phyloP scores from a whole-genome alignment of 2,888 invertebrate genomes.

The Anagyrus pseudococci region DNA sequence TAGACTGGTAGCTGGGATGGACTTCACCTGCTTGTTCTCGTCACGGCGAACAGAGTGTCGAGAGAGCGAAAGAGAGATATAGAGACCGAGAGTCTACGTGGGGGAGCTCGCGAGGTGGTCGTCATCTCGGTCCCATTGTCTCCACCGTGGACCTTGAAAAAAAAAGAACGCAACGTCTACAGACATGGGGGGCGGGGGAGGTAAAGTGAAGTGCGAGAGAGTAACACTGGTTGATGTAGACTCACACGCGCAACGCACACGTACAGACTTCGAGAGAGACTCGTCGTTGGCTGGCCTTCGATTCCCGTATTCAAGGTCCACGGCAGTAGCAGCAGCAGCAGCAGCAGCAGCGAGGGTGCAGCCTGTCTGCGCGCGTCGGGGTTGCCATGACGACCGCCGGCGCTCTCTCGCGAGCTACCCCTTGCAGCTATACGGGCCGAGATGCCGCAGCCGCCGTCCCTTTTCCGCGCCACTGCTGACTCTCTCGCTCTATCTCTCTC shows the following conservation, averaged over 20 bases:
- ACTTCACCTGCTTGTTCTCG: too few relatives aligned
- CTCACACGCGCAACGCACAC: neutral
- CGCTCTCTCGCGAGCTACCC: slow-evolving; percentile 50
- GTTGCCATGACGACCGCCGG: slow-evolving; percentile 61
- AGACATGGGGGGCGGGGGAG: neutral
- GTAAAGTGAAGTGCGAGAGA: neutral
- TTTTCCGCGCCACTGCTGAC: slow-evolving; percentile 49
- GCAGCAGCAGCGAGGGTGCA: slow-evolving; percentile 52
- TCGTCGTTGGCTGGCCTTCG: slow-evolving; percentile 59
- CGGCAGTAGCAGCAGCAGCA: slow-evolving; percentile 16
- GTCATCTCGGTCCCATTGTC: too few relatives aligned
- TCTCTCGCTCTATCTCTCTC: slow-evolving; percentile 51
- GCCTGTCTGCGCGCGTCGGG: slow-evolving; percentile 42
- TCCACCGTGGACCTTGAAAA: slow-evolving; percentile 10
- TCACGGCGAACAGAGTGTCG: too few relatives aligned
- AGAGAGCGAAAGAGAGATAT: too few relatives aligned
- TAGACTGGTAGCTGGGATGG: too few relatives aligned
- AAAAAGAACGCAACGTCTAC: too few relatives aligned
- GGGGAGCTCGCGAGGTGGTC: too few relatives aligned
- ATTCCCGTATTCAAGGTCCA: slow-evolving; percentile 59
- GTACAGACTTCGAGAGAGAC: slow-evolving; percentile 11
- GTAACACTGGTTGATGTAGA: neutral
- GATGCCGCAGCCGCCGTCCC: slow-evolving; percentile 54
- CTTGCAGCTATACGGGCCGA: slow-evolving; percentile 28
- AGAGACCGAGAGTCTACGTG: too few relatives aligned